Evolutionary conservation across 1,140 invertebrate species (phyloP).

Genomic region (Panagrolaimus sp.): DNA sequence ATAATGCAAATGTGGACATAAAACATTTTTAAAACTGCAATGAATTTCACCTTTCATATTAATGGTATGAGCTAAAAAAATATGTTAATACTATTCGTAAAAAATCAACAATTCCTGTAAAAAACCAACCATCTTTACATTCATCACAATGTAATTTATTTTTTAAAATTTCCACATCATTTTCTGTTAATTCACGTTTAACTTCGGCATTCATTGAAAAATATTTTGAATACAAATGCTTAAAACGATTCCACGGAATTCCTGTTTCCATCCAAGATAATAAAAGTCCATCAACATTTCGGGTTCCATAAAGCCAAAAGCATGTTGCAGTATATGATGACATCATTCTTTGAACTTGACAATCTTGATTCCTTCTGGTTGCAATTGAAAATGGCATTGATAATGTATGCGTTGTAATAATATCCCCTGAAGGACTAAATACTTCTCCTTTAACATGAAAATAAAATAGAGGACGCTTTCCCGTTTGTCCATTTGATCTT

Average conservation of each 20-base stretch:
- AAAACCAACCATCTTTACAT: conserved; percentile 29
- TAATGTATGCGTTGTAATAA: conserved; percentile 53
- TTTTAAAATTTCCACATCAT: conserved; percentile 49
- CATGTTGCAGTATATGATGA: conserved; percentile 57
- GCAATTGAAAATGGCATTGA: conserved; percentile 56
- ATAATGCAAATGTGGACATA: conserved; percentile 47
- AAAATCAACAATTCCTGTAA: not conserved
- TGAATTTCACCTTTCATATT: not conserved
- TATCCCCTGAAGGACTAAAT: conserved; percentile 49
- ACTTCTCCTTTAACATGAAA: conserved; percentile 55
- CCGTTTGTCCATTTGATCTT: conserved; percentile 46
- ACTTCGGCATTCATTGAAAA: conserved; percentile 57
- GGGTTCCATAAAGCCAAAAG: conserved; percentile 57
- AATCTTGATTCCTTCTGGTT: conserved; percentile 55
- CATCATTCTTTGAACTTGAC: conserved; percentile 58
- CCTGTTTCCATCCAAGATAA: conserved; percentile 50
- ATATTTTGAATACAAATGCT: conserved; percentile 52
- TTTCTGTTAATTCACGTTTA: conserved; percentile 40
- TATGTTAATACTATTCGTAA: not conserved
- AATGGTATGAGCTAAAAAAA: conserved; percentile 5
- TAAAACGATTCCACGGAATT: conserved; percentile 51
- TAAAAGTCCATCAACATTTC: conserved; percentile 49
- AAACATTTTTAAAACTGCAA: conserved; percentile 55
- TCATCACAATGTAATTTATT: conserved; percentile 54
- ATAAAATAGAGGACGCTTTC: conserved; percentile 55